These are phyloP conservation scores for Dinocampus coccinellae DNA, from an alignment of 2,888 invertebrate genomes.

Conservation along the genomic window DNA sequence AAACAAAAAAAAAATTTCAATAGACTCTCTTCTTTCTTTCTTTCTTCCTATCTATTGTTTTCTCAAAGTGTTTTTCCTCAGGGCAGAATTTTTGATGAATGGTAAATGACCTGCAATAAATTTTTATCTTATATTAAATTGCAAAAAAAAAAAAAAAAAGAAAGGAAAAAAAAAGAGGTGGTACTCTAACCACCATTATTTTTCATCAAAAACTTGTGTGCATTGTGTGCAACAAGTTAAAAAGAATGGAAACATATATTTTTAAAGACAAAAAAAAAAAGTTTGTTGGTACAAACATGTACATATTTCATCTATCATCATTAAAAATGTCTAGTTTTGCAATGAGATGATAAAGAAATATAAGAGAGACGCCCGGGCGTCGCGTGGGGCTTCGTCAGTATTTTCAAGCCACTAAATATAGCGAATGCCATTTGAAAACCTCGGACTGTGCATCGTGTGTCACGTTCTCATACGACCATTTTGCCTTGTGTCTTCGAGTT, in stretches of 20 bases:
- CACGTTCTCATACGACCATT: constrained; percentile 12
- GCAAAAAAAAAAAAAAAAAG: constrained; percentile 1
- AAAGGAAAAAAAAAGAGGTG: too few species aligned
- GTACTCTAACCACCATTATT: neutral
- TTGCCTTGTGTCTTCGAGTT: constrained; percentile 2
- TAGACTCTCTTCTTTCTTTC: too few species aligned
- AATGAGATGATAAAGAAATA: constrained; percentile 31
- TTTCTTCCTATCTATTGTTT: too few species aligned
- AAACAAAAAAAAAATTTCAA: too few species aligned
- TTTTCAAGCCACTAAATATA: constrained; percentile 65
- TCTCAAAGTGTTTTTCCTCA: too few species aligned
- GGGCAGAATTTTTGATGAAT: too few species aligned
- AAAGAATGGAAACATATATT: neutral
- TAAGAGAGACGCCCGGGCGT: constrained; percentile 34
- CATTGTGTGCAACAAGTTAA: constrained; percentile 38
- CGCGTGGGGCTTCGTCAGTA: constrained; percentile 53
- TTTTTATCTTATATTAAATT: neutral
- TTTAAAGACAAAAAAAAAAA: neutral
- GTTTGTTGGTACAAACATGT: neutral
- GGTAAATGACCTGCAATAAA: too few species aligned
- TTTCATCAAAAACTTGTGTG: constrained; percentile 7
- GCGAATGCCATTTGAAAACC: constrained; percentile 60
- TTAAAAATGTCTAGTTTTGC: neutral
- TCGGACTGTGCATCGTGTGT: constrained; percentile 43
- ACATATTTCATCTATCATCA: neutral